These are phyloP conservation scores for Patella pellucida DNA, from an alignment of 2,888 invertebrate genomes.

Conservation along the genomic window DNA sequence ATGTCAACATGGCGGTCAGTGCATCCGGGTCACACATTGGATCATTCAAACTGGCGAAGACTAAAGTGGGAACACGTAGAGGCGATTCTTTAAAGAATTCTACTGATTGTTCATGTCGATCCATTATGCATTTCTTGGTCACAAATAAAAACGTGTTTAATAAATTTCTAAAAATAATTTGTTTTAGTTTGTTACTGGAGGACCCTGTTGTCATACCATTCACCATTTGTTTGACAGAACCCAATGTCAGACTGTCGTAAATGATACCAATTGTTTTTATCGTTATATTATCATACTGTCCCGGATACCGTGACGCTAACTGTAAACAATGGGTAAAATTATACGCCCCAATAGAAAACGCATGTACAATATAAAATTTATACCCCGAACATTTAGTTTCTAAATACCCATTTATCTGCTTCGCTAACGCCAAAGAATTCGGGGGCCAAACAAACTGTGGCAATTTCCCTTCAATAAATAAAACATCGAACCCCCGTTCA, in stretches of 20 bases:
- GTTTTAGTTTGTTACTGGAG: neutral
- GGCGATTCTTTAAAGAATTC: neutral
- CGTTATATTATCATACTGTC: neutral
- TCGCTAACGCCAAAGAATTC: neutral
- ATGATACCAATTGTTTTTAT: slow-evolving; percentile 12
- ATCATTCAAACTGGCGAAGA: slow-evolving; percentile 13
- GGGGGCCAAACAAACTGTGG: slow-evolving; percentile 12
- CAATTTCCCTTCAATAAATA: slow-evolving; percentile 13
- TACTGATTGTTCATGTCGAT: slow-evolving; percentile 5
- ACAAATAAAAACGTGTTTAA: slow-evolving; percentile 1
- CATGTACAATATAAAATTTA: slow-evolving; percentile 12
- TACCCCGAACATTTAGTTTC: neutral
- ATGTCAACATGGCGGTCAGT: neutral
- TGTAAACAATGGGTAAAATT: slow-evolving; percentile 3
- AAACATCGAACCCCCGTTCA: slow-evolving; percentile 11
- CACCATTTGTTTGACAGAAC: slow-evolving; percentile 1
- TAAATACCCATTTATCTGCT: neutral
- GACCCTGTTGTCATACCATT: neutral
- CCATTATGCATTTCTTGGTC: slow-evolving; percentile 1
- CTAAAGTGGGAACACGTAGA: neutral
- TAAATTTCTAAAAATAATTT: neutral
- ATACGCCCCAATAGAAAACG: slow-evolving; percentile 15
- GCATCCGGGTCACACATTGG: slow-evolving; percentile 13
- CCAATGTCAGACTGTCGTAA: slow-evolving; percentile 6
- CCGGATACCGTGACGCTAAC: neutral